These are phyloP conservation scores for Uropetala carovei DNA, from an alignment of 2,888 invertebrate species.

Conservation along the genomic window DNA sequence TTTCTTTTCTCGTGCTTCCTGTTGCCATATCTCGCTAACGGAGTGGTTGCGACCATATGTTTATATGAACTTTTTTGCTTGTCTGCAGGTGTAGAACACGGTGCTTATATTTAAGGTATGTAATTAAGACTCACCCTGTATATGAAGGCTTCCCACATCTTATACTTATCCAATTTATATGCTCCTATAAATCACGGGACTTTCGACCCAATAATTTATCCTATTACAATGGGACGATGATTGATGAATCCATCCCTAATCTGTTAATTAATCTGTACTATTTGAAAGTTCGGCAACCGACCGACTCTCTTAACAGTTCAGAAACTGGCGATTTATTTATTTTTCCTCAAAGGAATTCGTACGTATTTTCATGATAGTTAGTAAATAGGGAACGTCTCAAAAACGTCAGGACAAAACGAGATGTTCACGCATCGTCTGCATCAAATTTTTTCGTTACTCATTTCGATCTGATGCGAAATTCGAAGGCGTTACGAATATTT, in stretches of 20 bases:
- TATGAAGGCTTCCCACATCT: background rate
- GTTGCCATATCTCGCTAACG: no score
- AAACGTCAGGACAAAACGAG: background rate
- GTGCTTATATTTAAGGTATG: no score
- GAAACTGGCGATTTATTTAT: background rate
- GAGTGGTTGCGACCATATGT: no score
- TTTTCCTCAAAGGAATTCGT: background rate
- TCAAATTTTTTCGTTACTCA: background rate
- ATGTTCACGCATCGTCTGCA: background rate
- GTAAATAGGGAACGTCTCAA: background rate
- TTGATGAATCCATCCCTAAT: background rate
- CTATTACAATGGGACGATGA: background rate
- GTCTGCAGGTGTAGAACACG: no score
- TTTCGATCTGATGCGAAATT: background rate
- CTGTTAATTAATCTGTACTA: background rate
- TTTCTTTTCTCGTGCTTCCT: no score
- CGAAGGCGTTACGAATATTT: no score
- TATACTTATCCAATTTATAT: background rate
- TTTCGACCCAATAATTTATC: background rate
- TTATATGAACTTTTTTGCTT: no score
- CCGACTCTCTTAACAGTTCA: background rate
- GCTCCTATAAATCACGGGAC: background rate
- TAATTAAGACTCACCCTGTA: no score
- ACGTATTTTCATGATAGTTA: background rate
- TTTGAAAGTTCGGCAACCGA: background rate